Percentiles rank a stretch among this genome's conserved stretches.
phyloP scores from a whole-genome alignment of 1,140 invertebrate genomes.

The Cecropterus lyciades region DNA sequence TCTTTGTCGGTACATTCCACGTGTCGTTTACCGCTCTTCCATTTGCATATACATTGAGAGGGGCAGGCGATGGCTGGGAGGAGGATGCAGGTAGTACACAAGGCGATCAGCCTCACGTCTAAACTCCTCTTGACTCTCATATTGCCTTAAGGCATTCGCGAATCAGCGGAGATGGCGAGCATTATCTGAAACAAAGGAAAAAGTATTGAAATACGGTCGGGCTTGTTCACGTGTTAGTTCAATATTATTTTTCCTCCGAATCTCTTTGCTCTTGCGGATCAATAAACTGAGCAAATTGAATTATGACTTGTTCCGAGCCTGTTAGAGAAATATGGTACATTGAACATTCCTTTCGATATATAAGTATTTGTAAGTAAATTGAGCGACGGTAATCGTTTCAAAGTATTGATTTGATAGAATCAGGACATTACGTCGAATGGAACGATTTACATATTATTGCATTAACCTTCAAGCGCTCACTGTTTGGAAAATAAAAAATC shows the following conservation, averaged over 20 bases:
- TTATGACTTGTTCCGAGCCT: conserved; percentile 40
- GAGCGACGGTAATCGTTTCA: conserved; percentile 33
- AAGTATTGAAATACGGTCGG: conserved; percentile 47
- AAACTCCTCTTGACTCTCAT: conserved; percentile 70
- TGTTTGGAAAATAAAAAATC: too few species aligned
- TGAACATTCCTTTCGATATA: conserved; percentile 33
- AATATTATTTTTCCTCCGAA: conserved; percentile 41
- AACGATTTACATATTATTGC: neutral
- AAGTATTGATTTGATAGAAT: conserved; percentile 25
- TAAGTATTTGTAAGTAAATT: conserved; percentile 36
- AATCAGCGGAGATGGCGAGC: conserved; percentile 53
- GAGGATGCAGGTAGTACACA: conserved; percentile 73
- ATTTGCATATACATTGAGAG: conserved; percentile 92
- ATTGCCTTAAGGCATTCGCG: conserved; percentile 70
- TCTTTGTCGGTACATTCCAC: conserved; percentile 93
- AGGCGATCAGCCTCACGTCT: conserved; percentile 72
- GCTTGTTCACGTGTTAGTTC: conserved; percentile 23
- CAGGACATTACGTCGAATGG: neutral
- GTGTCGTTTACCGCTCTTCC: conserved; percentile 96
- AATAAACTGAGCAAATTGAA: conserved; percentile 48
- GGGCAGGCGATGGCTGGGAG: conserved; percentile 87
- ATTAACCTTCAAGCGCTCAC: neutral
- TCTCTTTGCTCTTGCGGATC: conserved; percentile 47
- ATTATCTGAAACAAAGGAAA: conserved; percentile 80
- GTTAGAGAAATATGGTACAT: conserved; percentile 34